Base-by-base conservation (phyloP, 2,113 vertebrate species). In the Nestor notabilis region DNA sequence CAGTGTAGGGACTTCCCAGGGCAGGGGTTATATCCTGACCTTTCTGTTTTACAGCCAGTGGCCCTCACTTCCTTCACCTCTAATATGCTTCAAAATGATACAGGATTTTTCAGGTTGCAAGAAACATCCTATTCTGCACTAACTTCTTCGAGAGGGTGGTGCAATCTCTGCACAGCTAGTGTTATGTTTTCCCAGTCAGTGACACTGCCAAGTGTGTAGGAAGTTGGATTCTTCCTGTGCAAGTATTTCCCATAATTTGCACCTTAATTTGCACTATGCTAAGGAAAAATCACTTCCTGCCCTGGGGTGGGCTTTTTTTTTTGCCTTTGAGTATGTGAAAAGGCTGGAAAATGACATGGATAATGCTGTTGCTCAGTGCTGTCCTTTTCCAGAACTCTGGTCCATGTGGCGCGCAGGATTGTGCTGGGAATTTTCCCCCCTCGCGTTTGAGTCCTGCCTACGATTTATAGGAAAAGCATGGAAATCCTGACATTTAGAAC, bases 401-500 rank as follows among this genome's bases (percentile, higher is more conserved):
- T 52, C 66, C 1, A 1, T 4, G 6, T 2, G 19, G n/a, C 0
- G 2, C 50, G 50, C 66, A 43, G 82, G 82, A 91, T 58, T 55
- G 53, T 47, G 71, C 37, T 96, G 82, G 64, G 85, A 93, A 92
- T 88, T 88, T 90, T 35, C 2, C 16, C 49, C 23, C 35, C 65
- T 83, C 0, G 1, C 0, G 7, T 81, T 88, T 90, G 71, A 88
- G 85, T 53, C 43, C 63, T 88, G 66, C 37, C 66, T 85, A 29
- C n/a, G 0, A 90, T 96, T 95, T 97, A 93, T 80, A 68, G 87
- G 77, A 94, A 84, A 78, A 66, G 46, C 80, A 60, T 83, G 71
- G 85, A 93, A 94, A 93, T n/a, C 74, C 74, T 90, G 88, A 88
- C 88, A 94, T 93, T 93, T 90, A 90, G 93, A 97, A 78, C 79